Conservation (phyloP, 2,888 invertebrate species). For the Drosophila falleni region DNA sequence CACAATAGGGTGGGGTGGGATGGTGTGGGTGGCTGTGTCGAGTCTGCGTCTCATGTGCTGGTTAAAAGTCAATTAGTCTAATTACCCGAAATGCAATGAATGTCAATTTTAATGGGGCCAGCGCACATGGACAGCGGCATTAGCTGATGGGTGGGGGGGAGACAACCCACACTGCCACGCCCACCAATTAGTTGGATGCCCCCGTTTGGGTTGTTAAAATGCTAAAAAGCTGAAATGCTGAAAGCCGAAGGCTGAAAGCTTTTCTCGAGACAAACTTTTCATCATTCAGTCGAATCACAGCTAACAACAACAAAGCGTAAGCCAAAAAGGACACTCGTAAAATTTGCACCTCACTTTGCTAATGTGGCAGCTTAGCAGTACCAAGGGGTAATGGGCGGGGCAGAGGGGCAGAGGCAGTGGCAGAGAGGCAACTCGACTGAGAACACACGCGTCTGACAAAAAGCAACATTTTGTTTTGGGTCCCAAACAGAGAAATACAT, state of each 20-base stretch:
- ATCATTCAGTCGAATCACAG: constrained; percentile 64
- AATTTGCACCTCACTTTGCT: constrained; percentile 78
- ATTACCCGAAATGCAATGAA: constrained; percentile 77
- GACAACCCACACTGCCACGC: constrained; percentile 23
- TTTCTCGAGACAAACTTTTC: constrained; percentile 63
- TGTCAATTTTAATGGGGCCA: constrained; percentile 79
- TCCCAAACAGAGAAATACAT: constrained; percentile 48
- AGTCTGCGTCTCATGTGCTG: constrained; percentile 53
- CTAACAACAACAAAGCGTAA: constrained; percentile 32
- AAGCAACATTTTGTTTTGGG: constrained; percentile 37
- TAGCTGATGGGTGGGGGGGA: no score
- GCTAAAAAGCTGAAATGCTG: constrained; percentile 32
- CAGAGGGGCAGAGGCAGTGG: background rate
- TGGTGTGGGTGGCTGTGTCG: background rate
- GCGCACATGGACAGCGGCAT: constrained; percentile 48
- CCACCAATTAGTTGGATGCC: constrained; percentile 49
- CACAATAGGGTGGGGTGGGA: background rate
- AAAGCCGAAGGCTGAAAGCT: constrained; percentile 49
- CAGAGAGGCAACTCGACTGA: background rate
- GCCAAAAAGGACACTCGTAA: constrained; percentile 75
- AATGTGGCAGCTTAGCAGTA: constrained; percentile 71
- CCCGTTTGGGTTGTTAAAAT: constrained; percentile 12
- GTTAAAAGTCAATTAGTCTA: constrained; percentile 81
- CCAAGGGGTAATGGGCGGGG: background rate
- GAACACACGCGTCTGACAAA: constrained; percentile 5